Base-by-base conservation (phyloP, 2,113 vertebrate species). In the Ceratotherium simum region DNA sequence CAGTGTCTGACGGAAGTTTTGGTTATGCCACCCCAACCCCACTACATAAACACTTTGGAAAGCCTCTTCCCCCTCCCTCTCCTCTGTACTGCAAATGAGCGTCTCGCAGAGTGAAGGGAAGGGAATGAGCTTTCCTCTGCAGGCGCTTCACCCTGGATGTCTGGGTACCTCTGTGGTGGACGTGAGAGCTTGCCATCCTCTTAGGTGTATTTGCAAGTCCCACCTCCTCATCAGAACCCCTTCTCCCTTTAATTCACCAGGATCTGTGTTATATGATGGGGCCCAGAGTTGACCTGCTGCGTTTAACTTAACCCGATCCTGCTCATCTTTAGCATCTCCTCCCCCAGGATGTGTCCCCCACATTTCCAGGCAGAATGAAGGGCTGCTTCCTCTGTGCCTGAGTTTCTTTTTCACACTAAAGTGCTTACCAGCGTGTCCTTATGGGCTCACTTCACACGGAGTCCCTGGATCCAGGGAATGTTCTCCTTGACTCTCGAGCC, bases 61-160 rank as follows among this genome's bases (percentile, higher is more conserved):
- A 56, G 18, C 31, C 23, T 73, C 13, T 18, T 21, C 8, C 16
- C 1, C 36, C 31, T 1, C 1, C 62, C n/a, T 11, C 4, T 25
- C n/a, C n/a, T 87, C 46, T 39, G 58, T 1, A 12, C 39, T 9
- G 21, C 3, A 13, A 0, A 2, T 6, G 10, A 14, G 56, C 4
- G 4, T 17, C 17, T 62, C 11, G 1, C 48, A 0, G 58, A 8
- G 14, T 2, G 42, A 11, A 64, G 33, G 23, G 67, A 3, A 6
- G 6, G 17, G 12, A 13, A 27, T 1, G 5, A 46, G 13, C 17
- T 64, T 72, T 64, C 42, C 36, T 72, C 21, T n/a, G 21, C 18
- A 5, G 33, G 13, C 9, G 9, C 16, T 1, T 17, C 31, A 1
- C 84, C 0, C 0, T 3, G 13, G 25, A n/a, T 4, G 67, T 36